Conservation (phyloP, 1,140 invertebrate species). For the Penaeus vannamei region DNA sequence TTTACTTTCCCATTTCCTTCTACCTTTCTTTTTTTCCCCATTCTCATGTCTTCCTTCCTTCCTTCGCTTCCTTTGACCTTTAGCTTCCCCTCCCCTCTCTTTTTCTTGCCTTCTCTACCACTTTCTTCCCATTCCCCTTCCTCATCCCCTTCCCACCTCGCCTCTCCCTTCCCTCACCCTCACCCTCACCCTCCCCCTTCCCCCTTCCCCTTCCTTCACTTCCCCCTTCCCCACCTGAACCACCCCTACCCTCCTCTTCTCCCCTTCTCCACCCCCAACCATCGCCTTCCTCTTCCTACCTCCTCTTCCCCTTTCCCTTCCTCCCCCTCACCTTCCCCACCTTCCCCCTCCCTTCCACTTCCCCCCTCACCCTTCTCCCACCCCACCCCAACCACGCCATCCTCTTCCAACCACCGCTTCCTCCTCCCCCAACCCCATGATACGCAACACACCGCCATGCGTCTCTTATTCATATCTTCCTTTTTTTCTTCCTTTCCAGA, state of each 20-base stretch:
- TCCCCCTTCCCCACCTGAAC: too few relatives aligned
- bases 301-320: not conserved
- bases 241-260: too few relatives aligned
- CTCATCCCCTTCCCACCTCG: not conserved
- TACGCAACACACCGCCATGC: not conserved
- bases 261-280: not conserved
- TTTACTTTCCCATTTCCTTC: not conserved
- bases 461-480: not conserved
- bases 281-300: not conserved
- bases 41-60: not conserved
- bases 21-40: not conserved
- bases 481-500: slow-evolving; percentile 75
- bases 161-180: not conserved
- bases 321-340: not conserved
- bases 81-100: too few relatives aligned
- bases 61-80: not conserved
- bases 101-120: not conserved
- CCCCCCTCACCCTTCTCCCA: not conserved
- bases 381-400: not conserved
- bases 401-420: not conserved
- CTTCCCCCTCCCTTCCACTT: not conserved
- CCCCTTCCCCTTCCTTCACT: not conserved
- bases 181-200: not conserved
- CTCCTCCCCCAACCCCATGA: not conserved
- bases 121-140: not conserved